Evolutionary conservation across 2,113 vertebrate species (phyloP).

Genomic region (Channa maculata): DNA sequence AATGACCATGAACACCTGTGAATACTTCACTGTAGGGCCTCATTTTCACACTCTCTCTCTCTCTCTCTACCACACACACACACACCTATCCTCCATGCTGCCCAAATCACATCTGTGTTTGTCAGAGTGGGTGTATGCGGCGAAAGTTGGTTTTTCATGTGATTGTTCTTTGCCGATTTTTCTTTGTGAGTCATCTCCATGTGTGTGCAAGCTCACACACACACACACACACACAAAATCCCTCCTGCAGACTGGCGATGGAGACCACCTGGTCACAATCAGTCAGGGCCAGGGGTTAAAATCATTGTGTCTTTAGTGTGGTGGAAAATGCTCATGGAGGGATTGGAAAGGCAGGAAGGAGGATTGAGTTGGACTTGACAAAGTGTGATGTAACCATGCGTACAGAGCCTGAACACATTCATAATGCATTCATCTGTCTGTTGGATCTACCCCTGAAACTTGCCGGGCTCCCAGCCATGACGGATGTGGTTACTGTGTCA

Average conservation of each 20-base stretch:
- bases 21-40: conserved; percentile 67
- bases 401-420: conserved; percentile 36
- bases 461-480: conserved; percentile 4
- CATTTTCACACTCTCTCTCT: conserved; percentile 18
- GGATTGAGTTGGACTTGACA: conserved; percentile 30
- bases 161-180: conserved; percentile 51
- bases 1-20: conserved; percentile 72
- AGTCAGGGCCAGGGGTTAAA: conserved; percentile 77
- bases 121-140: conserved; percentile 50
- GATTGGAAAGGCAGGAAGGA: conserved; percentile 44
- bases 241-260: conserved; percentile 49
- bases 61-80: background rate
- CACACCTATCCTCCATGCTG: conserved; percentile 27
- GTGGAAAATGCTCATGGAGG: conserved; percentile 45
- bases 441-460: background rate
- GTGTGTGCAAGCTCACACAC: conserved; percentile 46
- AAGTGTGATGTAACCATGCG: conserved; percentile 30
- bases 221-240: conserved; percentile 20
- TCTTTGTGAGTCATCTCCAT: conserved; percentile 68
- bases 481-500: conserved; percentile 41
- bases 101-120: conserved; percentile 59
- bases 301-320: conserved; percentile 74
- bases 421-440: conserved; percentile 33
- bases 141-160: conserved; percentile 68
- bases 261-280: conserved; percentile 76